phyloP scores from a whole-genome alignment of 2,797 vertebrate species.

The Micropoecilia bifurca region DNA sequence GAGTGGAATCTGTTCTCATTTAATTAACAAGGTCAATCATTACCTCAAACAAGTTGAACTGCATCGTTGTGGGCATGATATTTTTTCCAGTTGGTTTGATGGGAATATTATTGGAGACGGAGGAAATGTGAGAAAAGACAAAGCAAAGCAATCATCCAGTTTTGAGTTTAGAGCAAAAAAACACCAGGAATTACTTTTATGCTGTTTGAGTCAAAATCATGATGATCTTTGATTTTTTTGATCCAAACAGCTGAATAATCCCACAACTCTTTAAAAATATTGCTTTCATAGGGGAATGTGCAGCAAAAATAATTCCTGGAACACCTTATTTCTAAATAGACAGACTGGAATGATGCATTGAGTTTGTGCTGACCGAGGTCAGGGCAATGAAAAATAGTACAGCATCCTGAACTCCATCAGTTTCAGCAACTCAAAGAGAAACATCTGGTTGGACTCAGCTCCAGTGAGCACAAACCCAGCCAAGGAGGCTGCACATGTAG shows the following conservation, averaged over 20 bases:
- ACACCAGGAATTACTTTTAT: constrained; percentile 52
- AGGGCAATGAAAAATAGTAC: constrained; percentile 78
- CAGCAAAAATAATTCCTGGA: constrained; percentile 62
- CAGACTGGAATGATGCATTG: constrained; percentile 78
- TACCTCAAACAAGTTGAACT: constrained; percentile 40
- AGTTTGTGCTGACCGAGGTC: constrained; percentile 76
- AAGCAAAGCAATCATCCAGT: constrained; percentile 47
- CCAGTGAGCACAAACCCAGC: constrained; percentile 81
- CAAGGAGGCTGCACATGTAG: constrained; percentile 67
- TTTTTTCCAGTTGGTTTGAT: constrained; percentile 16
- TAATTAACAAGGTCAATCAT: constrained; percentile 73
- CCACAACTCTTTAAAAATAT: constrained; percentile 71
- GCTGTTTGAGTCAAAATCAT: constrained; percentile 74
- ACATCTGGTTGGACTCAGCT: constrained; percentile 84
- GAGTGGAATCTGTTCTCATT: constrained; percentile 45
- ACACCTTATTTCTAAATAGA: constrained; percentile 75
- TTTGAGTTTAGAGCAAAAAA: constrained; percentile 59
- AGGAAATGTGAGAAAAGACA: constrained; percentile 39
- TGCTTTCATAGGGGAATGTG: constrained; percentile 57
- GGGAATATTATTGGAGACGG: constrained; percentile 21
- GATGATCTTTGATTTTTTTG: constrained; percentile 69
- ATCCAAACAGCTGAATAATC: constrained; percentile 67
- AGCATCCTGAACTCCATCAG: constrained; percentile 77
- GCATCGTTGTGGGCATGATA: constrained; percentile 17
- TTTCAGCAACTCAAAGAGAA: constrained; percentile 85